Base-by-base conservation (phyloP, 2,113 vertebrate genomes). In the Arvicanthis niloticus region DNA sequence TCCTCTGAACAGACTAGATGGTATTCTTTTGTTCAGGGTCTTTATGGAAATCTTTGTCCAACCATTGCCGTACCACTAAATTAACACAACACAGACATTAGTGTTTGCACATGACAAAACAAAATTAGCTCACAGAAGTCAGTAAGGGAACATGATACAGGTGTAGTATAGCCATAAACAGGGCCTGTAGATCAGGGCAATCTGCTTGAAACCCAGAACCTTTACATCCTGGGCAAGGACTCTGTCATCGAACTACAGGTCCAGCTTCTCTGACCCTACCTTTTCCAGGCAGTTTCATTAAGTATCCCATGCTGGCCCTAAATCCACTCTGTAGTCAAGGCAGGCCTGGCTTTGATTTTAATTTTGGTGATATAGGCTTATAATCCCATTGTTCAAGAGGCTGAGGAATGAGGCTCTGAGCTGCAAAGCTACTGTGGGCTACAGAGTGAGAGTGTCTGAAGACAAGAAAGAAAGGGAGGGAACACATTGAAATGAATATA, bases 1-100 rank as follows among this genome's bases (percentile, higher is more conserved):
- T 40, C 42, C 34, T 95, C 24, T 67, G 48, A 48, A 80, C 89
- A 93, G 80, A 93, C 11, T 48, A 51, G 21, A 29, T 53, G 3
- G 40, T 13, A 29, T 15, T 92, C 48, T 45, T 58, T 72, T 78
- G 45, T 86, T 86, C 26, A 1, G 45, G 45, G 31, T 75, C 15
- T 80, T 93, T 93, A 81, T 92, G 56, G 37, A 87, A 81, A 95
- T 58, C 31, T 81, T n/a, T n/a, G 19, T 68, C 22, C 40, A 80
- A 13, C 53, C 65, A 16, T 65, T 86, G 56, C 31, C 73, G n/a
- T n/a, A 60, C 45, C 15, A 68, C 67, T 81, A 80, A 73, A n/a
- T 92, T 89, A 90, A 75, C 10, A 80, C 29, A 68, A 87, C n/a
- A 90, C 53, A 89, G 40, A 48, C 31, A 7, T 29, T 68, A 68